Conservation (phyloP, 2,888 invertebrate genomes). For the Tetanocera ferruginea region DNA sequence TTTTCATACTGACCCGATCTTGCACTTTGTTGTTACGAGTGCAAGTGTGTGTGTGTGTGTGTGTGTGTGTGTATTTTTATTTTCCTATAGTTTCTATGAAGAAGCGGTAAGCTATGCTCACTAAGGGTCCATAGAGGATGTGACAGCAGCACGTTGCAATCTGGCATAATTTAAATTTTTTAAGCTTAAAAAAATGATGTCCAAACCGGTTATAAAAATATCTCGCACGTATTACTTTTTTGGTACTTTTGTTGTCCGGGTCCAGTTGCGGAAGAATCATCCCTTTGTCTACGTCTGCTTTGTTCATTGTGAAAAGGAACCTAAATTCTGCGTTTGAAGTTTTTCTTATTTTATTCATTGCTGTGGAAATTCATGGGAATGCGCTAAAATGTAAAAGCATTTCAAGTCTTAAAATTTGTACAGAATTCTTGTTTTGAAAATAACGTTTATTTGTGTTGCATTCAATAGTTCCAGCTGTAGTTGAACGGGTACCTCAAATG, state of each 20-base stretch:
- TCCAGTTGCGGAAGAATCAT: constrained; percentile 37
- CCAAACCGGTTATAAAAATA: constrained; percentile 57
- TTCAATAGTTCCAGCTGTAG: background rate
- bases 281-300: constrained; percentile 14
- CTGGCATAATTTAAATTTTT: constrained; percentile 29
- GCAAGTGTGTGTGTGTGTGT: background rate
- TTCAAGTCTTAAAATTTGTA: background rate
- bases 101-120: background rate
- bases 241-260: constrained; percentile 14
- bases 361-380: constrained; percentile 27
- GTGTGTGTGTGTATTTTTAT: background rate
- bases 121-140: constrained; percentile 6
- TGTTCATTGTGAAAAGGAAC: background rate
- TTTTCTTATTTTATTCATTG: background rate
- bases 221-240: constrained; percentile 16
- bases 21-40: background rate
- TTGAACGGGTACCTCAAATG: background rate
- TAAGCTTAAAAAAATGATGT: constrained; percentile 57
- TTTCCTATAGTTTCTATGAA: background rate
- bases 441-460: background rate
- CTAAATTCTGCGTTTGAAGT: background rate
- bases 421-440: background rate
- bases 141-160: constrained; percentile 20
- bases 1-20: constrained; percentile 27
- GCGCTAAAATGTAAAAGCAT: background rate